phyloP scores from a whole-genome alignment of 2,797 vertebrate genomes.

The Australoheros facetus region DNA sequence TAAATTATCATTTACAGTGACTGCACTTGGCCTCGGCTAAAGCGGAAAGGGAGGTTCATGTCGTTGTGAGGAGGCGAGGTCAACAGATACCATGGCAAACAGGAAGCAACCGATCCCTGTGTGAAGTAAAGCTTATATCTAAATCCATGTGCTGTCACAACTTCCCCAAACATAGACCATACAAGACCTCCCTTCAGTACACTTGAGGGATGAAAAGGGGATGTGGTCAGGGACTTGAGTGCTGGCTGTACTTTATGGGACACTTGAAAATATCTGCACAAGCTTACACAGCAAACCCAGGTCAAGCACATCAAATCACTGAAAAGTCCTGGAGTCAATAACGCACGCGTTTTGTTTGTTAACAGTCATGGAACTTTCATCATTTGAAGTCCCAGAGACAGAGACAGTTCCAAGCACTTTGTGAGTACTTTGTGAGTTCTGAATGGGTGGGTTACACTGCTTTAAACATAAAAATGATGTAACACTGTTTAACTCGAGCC shows the following conservation, averaged over 20 bases:
- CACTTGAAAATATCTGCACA: conserved; percentile 29
- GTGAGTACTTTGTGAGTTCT: no score
- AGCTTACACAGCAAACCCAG: conserved; percentile 1
- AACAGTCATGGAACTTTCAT: conserved; percentile 23
- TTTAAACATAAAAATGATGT: neutral
- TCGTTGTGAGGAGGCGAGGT: neutral
- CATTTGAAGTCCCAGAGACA: neutral
- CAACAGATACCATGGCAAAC: conserved; percentile 38
- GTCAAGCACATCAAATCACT: neutral
- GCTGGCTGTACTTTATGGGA: conserved; percentile 30
- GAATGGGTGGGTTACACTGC: neutral
- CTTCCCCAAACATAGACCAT: conserved; percentile 50
- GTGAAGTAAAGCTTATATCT: conserved; percentile 48
- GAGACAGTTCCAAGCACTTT: neutral
- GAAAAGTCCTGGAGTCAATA: neutral
- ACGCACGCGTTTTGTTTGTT: conserved; percentile 9
- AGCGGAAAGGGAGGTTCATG: conserved; percentile 42
- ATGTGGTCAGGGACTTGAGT: conserved; percentile 23
- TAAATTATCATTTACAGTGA: neutral
- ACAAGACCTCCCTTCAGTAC: conserved; percentile 42
- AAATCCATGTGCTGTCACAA: conserved; percentile 38
- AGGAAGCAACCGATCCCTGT: conserved; percentile 48
- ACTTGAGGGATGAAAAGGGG: conserved; percentile 35
- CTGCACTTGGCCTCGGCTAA: conserved; percentile 3
- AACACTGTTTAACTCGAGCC: neutral